Evolutionary conservation across 2,888 invertebrate genomes (phyloP).

Genomic region (Laspeyria flexula): DNA sequence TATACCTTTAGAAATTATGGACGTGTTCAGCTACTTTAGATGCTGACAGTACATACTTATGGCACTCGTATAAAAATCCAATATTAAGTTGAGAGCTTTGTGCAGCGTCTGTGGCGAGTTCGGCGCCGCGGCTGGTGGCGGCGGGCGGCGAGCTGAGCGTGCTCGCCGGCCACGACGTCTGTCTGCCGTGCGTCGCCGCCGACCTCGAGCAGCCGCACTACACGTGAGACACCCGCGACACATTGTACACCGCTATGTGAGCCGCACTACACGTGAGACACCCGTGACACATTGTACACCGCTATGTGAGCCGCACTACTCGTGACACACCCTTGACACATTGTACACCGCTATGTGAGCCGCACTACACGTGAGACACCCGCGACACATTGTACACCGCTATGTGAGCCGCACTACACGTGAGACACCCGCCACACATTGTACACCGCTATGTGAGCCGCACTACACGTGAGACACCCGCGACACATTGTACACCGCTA

Average conservation of each 20-base stretch:
- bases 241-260: too few species aligned
- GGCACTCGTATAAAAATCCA: too few species aligned
- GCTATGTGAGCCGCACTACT: constrained; percentile 83
- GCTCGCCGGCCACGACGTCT: constrained; percentile 85
- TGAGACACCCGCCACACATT: constrained; percentile 46
- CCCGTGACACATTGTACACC: too few species aligned
- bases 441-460: constrained; percentile 61
- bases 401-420: constrained; percentile 85
- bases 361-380: constrained; percentile 85
- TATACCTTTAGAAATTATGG: too few species aligned
- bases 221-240: constrained; percentile 68
- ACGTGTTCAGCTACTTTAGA: too few species aligned
- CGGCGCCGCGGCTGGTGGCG: constrained; percentile 85
- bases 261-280: constrained; percentile 53
- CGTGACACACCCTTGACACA: constrained; percentile 59
- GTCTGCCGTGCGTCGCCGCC: constrained; percentile 88
- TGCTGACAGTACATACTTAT: too few species aligned
- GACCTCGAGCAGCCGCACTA: constrained; percentile 88
- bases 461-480: constrained; percentile 83
- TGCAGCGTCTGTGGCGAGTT: constrained; percentile 63
- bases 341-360: constrained; percentile 50
- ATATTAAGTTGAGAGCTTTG: neutral
- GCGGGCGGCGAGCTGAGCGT: constrained; percentile 82
- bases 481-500: too few species aligned
- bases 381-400: too few species aligned